phyloP scores from a whole-genome alignment of 2,888 invertebrate genomes.

The Caenorhabditis sp. region DNA sequence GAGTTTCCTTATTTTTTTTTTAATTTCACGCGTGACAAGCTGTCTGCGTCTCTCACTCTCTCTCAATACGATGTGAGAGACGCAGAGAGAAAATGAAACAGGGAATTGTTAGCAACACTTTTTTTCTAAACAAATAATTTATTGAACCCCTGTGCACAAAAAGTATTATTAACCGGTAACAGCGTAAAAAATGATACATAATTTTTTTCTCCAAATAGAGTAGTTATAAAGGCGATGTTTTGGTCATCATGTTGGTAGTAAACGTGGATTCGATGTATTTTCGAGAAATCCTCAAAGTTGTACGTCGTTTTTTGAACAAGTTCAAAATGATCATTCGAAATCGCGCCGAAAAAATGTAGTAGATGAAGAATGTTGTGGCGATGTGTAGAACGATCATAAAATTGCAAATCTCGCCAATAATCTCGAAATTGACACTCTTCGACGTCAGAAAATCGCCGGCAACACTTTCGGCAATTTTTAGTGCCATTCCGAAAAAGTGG shows the following conservation, averaged over 20 bases:
- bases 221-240: too few species aligned
- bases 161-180: too few species aligned
- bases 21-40: not conserved
- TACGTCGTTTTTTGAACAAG: slow-evolving; percentile 12
- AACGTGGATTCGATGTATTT: not conserved
- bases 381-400: slow-evolving; percentile 34
- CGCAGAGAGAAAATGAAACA: too few species aligned
- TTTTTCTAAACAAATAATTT: too few species aligned
- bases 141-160: too few species aligned
- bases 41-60: not conserved
- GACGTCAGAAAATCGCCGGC: slow-evolving; percentile 17
- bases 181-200: too few species aligned
- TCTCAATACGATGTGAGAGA: not conserved
- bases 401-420: slow-evolving; percentile 31
- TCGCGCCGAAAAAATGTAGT: slow-evolving; percentile 33
- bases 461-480: slow-evolving; percentile 30
- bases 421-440: slow-evolving; percentile 22
- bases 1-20: too few species aligned
- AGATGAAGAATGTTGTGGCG: slow-evolving; percentile 38
- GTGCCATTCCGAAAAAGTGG: slow-evolving; percentile 37
- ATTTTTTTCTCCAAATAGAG: too few species aligned
- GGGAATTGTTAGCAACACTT: too few species aligned
- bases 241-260: not conserved
- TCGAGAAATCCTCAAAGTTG: not conserved
- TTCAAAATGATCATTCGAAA: slow-evolving; percentile 27